A percentile compares a stretch with the other conserved stretches of the same genome.
Evolutionary conservation across 2,888 invertebrate genomes (phyloP).

Genomic region (Macrophya alboannulata): DNA sequence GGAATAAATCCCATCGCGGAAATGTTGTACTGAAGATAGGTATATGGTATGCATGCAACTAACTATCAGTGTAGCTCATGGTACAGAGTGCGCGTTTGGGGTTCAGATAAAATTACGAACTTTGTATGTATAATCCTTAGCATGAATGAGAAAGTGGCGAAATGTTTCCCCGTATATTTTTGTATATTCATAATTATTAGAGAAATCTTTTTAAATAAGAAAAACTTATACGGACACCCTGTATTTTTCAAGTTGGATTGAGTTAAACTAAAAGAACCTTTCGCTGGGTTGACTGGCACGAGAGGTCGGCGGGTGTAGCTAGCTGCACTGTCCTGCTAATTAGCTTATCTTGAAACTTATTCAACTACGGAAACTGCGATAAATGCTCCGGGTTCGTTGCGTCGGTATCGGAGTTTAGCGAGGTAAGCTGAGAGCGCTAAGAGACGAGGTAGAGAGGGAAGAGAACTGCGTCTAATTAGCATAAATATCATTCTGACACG

Average conservation of each 20-base stretch:
- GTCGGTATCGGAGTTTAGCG: constrained; percentile 46
- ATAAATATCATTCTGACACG: constrained; percentile 54
- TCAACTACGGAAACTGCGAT: constrained; percentile 55
- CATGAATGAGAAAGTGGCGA: not conserved
- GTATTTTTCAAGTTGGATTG: constrained; percentile 5
- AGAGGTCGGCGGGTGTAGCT: constrained; percentile 40
- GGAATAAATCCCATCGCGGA: constrained; percentile 74
- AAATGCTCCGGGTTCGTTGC: constrained; percentile 50
- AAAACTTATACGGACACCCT: not conserved
- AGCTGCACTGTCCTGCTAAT: constrained; percentile 54
- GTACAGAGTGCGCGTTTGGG: not conserved
- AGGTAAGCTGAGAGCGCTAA: not conserved
- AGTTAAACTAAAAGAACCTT: constrained; percentile 41
- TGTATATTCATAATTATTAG: not conserved
- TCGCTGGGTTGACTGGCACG: constrained; percentile 9
- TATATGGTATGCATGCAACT: constrained; percentile 52
- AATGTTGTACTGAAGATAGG: constrained; percentile 66
- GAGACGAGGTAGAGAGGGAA: constrained; percentile 41
- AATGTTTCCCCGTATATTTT: not conserved
- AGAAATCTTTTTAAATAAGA: not conserved
- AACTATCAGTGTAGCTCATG: not conserved
- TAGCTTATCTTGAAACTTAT: constrained; percentile 55
- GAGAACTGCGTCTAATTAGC: constrained; percentile 46
- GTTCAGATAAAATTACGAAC: not conserved
- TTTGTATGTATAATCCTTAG: not conserved